phyloP scores from a whole-genome alignment of 1,140 invertebrate species.

The Leptoteleia sp. region DNA sequence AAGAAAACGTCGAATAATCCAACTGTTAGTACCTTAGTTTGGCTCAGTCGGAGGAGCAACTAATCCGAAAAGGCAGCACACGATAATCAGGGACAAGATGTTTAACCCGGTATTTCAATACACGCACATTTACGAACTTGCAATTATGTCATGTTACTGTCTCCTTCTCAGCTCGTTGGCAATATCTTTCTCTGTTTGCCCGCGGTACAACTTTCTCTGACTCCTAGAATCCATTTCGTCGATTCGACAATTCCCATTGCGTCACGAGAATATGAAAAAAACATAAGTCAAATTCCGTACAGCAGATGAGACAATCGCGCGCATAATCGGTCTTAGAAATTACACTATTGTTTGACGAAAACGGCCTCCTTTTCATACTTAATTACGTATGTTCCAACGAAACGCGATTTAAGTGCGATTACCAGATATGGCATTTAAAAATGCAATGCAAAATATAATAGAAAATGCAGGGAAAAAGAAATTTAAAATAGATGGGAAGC shows the following conservation, averaged over 20 bases:
- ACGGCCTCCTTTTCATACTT: too few species aligned
- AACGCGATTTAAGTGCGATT: too few species aligned
- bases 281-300: slow-evolving; percentile 9
- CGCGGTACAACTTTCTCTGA: slow-evolving; percentile 70
- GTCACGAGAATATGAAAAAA: slow-evolving; percentile 44
- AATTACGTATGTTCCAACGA: too few species aligned
- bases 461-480: too few species aligned
- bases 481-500: too few species aligned
- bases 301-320: slow-evolving; percentile 31
- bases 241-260: slow-evolving; percentile 50
- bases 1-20: slow-evolving; percentile 18
- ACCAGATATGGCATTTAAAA: too few species aligned
- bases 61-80: slow-evolving; percentile 47
- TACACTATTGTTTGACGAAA: slow-evolving; percentile 15
- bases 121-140: slow-evolving; percentile 64
- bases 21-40: slow-evolving; percentile 15
- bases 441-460: too few species aligned
- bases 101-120: slow-evolving; percentile 58
- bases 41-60: slow-evolving; percentile 6
- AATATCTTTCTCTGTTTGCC: slow-evolving; percentile 69
- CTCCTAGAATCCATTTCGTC: slow-evolving; percentile 55
- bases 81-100: slow-evolving; percentile 53
- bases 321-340: background rate
- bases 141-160: slow-evolving; percentile 77
- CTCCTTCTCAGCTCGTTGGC: slow-evolving; percentile 57